Percentiles rank a stretch among this genome's conserved stretches.
Evolutionary conservation across 2,888 invertebrate genomes (phyloP).

Genomic region (Phymatocera aterrima): DNA sequence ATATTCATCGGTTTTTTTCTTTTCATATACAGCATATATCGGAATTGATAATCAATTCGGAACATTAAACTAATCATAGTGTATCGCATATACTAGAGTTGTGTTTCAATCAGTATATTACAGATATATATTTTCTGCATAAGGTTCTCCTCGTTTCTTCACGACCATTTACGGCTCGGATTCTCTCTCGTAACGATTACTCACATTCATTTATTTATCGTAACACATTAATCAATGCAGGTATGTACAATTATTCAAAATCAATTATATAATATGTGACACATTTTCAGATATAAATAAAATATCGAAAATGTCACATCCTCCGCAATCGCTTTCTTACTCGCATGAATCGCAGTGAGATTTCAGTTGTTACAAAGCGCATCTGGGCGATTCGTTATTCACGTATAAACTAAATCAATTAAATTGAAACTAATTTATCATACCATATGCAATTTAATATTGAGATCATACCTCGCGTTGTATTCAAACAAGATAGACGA

Average conservation of each 20-base stretch:
- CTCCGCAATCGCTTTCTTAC: no score
- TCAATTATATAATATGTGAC: no score
- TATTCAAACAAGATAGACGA: neutral
- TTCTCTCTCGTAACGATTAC: slow-evolving; percentile 34
- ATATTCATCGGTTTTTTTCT: no score
- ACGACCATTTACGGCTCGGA: slow-evolving; percentile 23
- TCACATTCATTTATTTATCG: slow-evolving; percentile 29
- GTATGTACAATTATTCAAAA: neutral
- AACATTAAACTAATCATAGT: no score
- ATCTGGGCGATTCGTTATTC: no score
- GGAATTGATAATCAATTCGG: no score
- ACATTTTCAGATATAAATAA: no score
- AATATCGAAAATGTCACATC: no score
- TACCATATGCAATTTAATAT: neutral
- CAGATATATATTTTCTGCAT: slow-evolving; percentile 14
- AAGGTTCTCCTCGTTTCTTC: neutral
- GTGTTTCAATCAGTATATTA: neutral
- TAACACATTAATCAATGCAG: neutral
- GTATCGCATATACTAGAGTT: no score
- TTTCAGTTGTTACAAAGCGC: no score
- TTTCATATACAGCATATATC: no score
- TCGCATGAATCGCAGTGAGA: no score
- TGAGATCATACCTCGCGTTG: neutral
- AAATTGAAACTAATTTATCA: neutral
- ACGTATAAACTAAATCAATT: neutral